Evolutionary conservation across 2,113 vertebrate species (phyloP).

Genomic region (Sylvietta virens): DNA sequence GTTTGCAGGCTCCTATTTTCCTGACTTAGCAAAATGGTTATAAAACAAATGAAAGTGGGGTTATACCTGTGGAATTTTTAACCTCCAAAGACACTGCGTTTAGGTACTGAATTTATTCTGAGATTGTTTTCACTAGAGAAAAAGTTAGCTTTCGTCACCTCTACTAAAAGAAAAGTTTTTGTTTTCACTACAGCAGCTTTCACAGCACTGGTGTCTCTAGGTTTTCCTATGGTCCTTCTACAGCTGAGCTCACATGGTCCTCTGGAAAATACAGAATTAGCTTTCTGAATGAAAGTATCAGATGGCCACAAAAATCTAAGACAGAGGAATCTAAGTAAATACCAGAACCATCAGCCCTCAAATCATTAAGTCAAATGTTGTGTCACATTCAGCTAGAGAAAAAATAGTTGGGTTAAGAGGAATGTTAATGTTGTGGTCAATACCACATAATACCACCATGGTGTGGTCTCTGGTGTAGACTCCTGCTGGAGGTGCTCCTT

Average conservation of each 20-base stretch:
- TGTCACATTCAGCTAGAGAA: not conserved
- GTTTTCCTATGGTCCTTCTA: not conserved
- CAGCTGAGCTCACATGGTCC: not conserved
- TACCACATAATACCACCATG: fast-evolving
- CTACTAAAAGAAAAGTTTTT: not conserved
- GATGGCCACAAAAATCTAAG: not conserved
- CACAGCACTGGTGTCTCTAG: not conserved
- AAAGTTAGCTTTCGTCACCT: not conserved
- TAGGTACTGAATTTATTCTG: not conserved
- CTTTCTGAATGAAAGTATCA: not conserved
- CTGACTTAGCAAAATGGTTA: not conserved
- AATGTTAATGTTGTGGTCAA: not conserved
- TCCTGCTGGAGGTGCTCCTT: not conserved
- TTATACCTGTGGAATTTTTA: not conserved
- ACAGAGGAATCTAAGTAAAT: not conserved
- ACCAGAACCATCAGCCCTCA: not conserved
- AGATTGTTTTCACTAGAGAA: not conserved
- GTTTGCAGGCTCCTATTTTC: not conserved
- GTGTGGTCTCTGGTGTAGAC: fast-evolving
- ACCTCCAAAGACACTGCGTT: not conserved
- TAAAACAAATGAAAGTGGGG: not conserved
- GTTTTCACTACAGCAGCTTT: not conserved
- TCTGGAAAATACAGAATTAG: not conserved
- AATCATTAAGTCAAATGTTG: not conserved
- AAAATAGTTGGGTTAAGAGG: not conserved